phyloP scores from a whole-genome alignment of 2,797 vertebrate species.

The Scomberomorus guttatus region DNA sequence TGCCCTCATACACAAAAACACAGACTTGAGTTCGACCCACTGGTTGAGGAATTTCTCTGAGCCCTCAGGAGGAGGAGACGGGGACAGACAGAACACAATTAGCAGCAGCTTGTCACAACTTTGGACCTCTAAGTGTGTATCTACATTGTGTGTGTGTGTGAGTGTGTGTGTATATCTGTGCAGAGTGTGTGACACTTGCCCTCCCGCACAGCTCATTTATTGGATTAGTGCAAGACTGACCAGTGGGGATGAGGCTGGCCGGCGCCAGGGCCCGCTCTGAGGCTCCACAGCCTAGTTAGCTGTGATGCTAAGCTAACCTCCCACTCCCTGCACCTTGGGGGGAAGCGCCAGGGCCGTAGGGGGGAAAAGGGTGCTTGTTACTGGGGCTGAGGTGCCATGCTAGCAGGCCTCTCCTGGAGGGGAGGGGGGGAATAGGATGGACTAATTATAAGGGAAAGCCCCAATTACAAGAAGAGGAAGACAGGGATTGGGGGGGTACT shows the following conservation, averaged over 20 bases:
- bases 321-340: constrained; percentile 52
- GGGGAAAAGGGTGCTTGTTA: constrained; percentile 74
- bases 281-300: constrained; percentile 76
- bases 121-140: constrained; percentile 60
- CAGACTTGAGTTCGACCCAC: constrained; percentile 45
- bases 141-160: constrained; percentile 40
- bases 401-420: constrained; percentile 63
- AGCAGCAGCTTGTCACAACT: constrained; percentile 77
- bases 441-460: constrained; percentile 80
- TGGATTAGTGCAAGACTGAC: constrained; percentile 83
- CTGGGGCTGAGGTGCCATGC: constrained; percentile 67
- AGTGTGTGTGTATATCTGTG: constrained; percentile 36
- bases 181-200: constrained; percentile 78
- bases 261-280: constrained; percentile 75
- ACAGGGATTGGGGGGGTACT: constrained; percentile 54
- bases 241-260: constrained; percentile 78
- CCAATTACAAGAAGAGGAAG: constrained; percentile 77
- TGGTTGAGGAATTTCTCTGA: constrained; percentile 72
- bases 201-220: constrained; percentile 81
- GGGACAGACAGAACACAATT: constrained; percentile 76
- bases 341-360: constrained; percentile 45
- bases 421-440: constrained; percentile 25
- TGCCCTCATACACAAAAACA: neutral
- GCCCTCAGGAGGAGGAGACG: constrained; percentile 56
- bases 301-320: constrained; percentile 72